Evolutionary conservation across 1,140 invertebrate species (phyloP).

Genomic region (Cryptotermes secundus): DNA sequence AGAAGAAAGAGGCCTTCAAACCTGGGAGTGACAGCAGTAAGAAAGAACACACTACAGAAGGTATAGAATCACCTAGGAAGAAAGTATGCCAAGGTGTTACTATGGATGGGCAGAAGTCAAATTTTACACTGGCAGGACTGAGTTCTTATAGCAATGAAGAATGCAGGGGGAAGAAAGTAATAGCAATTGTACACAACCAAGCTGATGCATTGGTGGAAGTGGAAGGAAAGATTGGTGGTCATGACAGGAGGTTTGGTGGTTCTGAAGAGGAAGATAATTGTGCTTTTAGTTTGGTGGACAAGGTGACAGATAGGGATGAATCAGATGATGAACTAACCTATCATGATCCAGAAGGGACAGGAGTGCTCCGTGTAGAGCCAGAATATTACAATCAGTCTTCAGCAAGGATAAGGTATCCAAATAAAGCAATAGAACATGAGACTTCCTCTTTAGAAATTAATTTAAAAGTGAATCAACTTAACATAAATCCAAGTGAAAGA

Average conservation of each 20-base stretch:
- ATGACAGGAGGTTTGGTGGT: constrained; percentile 19
- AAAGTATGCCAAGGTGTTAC: neutral
- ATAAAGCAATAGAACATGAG: neutral
- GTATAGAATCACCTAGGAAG: constrained; percentile 5
- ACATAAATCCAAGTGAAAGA: neutral
- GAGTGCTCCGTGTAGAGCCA: neutral
- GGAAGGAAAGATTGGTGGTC: constrained; percentile 8
- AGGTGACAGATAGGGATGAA: neutral
- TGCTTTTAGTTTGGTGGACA: neutral
- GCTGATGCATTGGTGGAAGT: neutral
- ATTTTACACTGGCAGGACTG: neutral
- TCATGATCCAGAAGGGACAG: neutral
- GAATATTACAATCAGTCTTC: neutral
- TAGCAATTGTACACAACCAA: constrained; percentile 16
- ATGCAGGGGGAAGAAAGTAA: constrained; percentile 21
- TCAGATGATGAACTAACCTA: neutral
- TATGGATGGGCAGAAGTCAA: neutral
- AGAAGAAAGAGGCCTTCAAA: neutral
- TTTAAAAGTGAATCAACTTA: neutral
- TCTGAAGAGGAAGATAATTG: neutral
- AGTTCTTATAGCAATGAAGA: neutral
- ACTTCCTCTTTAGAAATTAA: neutral
- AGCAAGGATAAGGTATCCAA: neutral
- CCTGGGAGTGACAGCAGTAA: neutral
- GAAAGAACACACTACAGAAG: neutral